Conservation (phyloP, 2,888 invertebrate species). For the Crioceris asparagi region DNA sequence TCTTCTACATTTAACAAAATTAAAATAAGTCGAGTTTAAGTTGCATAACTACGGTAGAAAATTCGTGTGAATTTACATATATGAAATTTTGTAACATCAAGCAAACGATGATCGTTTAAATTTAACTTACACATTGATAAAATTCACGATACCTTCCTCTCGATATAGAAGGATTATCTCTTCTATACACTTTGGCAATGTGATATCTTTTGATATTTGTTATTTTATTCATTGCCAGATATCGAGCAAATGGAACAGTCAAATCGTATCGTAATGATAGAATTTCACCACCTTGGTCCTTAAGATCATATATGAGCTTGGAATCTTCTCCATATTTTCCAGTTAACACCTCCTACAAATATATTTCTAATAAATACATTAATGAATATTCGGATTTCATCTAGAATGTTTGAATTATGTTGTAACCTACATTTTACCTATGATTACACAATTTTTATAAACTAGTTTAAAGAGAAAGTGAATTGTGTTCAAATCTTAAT, state of each 20-base stretch:
- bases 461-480: too few relatives aligned
- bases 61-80: too few relatives aligned
- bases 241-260: conserved; percentile 96
- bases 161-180: conserved; percentile 96
- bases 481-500: too few relatives aligned
- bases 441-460: too few relatives aligned
- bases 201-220: conserved; percentile 91
- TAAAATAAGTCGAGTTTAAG: too few relatives aligned
- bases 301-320: conserved; percentile 95
- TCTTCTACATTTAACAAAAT: too few relatives aligned
- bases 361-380: conserved; percentile 11
- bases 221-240: conserved; percentile 96
- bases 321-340: conserved; percentile 99
- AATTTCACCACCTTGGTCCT: conserved; percentile 97
- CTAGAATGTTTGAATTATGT: background rate
- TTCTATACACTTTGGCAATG: conserved; percentile 95
- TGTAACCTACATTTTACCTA: background rate
- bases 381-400: too few relatives aligned
- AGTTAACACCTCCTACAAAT: conserved; percentile 86
- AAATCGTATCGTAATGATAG: conserved; percentile 93
- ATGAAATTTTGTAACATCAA: too few relatives aligned
- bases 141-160: conserved; percentile 95
- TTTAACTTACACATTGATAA: conserved; percentile 89
- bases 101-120: too few relatives aligned
- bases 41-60: too few relatives aligned